Conservation (phyloP, 2,888 invertebrate genomes). For the Orthosia cruda region DNA sequence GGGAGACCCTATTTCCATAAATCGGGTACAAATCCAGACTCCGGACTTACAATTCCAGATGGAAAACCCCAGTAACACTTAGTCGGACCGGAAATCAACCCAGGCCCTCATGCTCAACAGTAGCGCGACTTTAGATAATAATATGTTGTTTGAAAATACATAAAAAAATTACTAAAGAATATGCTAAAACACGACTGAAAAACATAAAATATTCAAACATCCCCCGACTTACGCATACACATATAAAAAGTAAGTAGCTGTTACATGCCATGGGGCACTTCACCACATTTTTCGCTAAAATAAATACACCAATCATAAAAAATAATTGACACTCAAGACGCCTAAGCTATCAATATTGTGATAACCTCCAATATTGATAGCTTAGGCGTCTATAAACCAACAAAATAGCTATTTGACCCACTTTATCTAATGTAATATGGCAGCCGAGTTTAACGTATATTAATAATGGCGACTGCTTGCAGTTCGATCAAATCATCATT, state of each 20-base stretch:
- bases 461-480: constrained; percentile 50
- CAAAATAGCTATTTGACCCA: constrained; percentile 70
- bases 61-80: no score
- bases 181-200: no score
- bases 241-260: constrained; percentile 64
- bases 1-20: no score
- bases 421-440: constrained; percentile 63
- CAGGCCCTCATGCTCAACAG: no score
- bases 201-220: constrained; percentile 38
- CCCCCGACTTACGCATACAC: constrained; percentile 29
- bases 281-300: constrained; percentile 67
- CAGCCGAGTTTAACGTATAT: constrained; percentile 42
- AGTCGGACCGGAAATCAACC: no score
- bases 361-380: no score
- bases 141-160: background rate
- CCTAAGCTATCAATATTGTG: constrained; percentile 78
- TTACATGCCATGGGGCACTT: constrained; percentile 61
- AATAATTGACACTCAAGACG: constrained; percentile 80
- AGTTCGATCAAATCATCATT: constrained; percentile 50
- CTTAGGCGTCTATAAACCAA: constrained; percentile 75
- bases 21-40: no score
- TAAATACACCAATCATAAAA: no score
- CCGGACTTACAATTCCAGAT: no score
- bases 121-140: no score
- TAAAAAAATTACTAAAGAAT: background rate